phyloP scores from a whole-genome alignment of 2,113 vertebrate genomes.

The Tricholaema leucomelas region DNA sequence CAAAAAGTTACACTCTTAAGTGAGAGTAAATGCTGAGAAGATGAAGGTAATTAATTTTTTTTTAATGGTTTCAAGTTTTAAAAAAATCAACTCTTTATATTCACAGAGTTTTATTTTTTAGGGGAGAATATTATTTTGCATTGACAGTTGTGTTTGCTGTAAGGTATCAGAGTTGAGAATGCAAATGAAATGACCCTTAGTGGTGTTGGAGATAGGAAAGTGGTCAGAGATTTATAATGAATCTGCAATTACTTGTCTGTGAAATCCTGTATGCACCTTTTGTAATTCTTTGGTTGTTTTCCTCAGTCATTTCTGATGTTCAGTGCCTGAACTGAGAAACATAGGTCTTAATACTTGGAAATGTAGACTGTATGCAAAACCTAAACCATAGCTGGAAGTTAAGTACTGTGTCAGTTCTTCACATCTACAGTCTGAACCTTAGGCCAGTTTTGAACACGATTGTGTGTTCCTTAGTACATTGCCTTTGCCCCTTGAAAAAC shows the following conservation, averaged over 20 bases:
- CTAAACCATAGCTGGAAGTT: neutral
- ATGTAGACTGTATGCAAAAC: neutral
- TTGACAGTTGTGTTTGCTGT: neutral
- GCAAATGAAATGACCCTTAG: neutral
- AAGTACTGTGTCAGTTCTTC: neutral
- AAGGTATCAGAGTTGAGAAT: neutral
- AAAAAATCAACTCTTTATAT: neutral
- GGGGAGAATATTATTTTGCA: neutral
- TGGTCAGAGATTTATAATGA: neutral
- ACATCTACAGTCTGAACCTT: neutral
- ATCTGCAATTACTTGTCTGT: neutral
- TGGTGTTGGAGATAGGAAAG: neutral
- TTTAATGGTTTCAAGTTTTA: neutral
- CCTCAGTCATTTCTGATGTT: neutral
- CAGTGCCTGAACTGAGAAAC: neutral
- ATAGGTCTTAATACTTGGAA: neutral
- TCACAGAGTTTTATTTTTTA: neutral
- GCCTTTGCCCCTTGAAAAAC: neutral
- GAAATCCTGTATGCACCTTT: neutral
- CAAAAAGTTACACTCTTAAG: neutral
- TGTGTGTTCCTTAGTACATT: neutral
- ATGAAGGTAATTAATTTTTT: neutral
- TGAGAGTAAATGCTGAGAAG: neutral
- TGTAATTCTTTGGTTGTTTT: neutral
- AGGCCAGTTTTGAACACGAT: neutral